Base-by-base conservation (phyloP, 2,888 invertebrate species). In the Heliconius hortense region DNA sequence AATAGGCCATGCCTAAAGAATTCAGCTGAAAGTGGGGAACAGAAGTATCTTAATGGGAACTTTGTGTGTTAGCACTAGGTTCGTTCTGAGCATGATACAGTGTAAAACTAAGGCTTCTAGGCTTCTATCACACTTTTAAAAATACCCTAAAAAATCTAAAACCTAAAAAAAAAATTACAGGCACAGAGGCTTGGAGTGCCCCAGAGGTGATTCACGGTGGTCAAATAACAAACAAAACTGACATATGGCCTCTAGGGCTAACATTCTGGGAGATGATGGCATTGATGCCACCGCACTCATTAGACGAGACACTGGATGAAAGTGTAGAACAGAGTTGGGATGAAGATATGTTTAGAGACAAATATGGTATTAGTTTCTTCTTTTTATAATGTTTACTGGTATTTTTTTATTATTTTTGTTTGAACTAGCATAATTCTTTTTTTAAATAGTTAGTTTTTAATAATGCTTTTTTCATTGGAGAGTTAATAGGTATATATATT, bases 211-310 rank as follows among this genome's bases (percentile, higher is more conserved):
- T 97, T 26, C 83, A 88, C 11, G 95, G 95, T 68, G 95, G 94
- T 13, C 88, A 94, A 28, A 95, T 97, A 71, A 95, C 96, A 5
- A 91, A 90, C 81, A 97, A 96, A 89, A 96, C 96, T 0, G 98
- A 98, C 84, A 95, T 98, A 69, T 98, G 97, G 92, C 94, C 97
- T 3, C 96, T 96, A 79, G 98, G 97, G 0, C 93, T 97, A 15
- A 95, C 96, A 0, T 85, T 97, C 39, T 97, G 97, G 95, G 97
- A 98, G 94, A 97, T 97, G 95, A 91, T 98, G 86, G 95, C 97
- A 0, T 90, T 97, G 4, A 91, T 94, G 72, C 95, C 96, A 0
- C 98, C 97, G 0, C 96, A 96, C 84, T 86, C 94, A 0, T 89
- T 78, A 4, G 88, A 87, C 21, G 84, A 86, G 2, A 77, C 87